Conservation (phyloP, 2,113 vertebrate genomes). For the Rattus norvegicus region DNA sequence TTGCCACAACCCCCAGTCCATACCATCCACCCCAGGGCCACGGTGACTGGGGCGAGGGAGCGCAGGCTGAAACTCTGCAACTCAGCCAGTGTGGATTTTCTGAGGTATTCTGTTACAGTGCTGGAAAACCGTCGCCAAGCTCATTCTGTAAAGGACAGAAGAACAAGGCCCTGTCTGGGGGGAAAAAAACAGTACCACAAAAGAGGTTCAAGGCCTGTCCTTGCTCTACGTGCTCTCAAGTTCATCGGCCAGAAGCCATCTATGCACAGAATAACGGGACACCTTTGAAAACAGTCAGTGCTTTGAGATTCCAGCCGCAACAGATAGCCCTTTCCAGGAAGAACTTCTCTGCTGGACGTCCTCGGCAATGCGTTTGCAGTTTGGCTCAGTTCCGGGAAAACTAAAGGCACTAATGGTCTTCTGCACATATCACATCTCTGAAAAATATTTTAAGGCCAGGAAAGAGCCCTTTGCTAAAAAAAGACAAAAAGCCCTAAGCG, state of each 20-base stretch:
- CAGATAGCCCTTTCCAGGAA: background rate
- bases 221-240: background rate
- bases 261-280: background rate
- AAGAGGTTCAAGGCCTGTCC: background rate
- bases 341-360: background rate
- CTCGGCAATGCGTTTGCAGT: background rate
- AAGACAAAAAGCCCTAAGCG: slow-evolving; percentile 38
- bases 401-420: slow-evolving; percentile 25
- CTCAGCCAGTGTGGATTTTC: background rate
- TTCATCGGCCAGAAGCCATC: background rate
- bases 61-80: background rate
- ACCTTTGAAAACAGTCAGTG: background rate
- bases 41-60: too few species aligned
- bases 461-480: slow-evolving; percentile 41
- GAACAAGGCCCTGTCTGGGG: background rate
- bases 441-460: slow-evolving; percentile 60
- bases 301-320: background rate
- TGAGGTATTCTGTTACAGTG: background rate
- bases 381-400: slow-evolving; percentile 30
- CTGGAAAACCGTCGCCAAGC: background rate
- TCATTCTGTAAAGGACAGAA: background rate
- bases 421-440: background rate
- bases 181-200: background rate
- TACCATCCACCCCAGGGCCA: background rate
- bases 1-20: too few species aligned